Evolutionary conservation across 2,888 invertebrate species (phyloP), one percentile per base, ranked within the genome.

Genomic region (Junonia oenone): DNA sequence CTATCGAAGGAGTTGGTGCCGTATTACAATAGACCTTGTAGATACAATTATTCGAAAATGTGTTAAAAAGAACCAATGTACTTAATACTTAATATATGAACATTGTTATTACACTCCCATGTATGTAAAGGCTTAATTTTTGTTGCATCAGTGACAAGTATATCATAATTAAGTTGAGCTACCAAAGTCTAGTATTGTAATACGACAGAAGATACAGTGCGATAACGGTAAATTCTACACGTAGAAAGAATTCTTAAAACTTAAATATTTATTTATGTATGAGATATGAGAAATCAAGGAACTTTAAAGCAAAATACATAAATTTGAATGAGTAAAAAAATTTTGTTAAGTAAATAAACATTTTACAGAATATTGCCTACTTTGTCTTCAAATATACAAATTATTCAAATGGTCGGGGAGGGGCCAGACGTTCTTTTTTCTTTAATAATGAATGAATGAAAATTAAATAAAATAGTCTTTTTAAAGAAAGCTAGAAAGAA

Each of bases 201-300:
- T 33, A 48, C 54, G 48, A 40, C 40, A 29, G 11, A 38, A 43
- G 43, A 26, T 54, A 54, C 33, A 38, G 47, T 54, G 54, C 47
- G 43, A 33, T 43, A 54, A 48, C 40, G 37, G 40, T 38, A 48
- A 54, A 43, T 22, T 31, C 52, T 53, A 47, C 15, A 37, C 13
- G 15, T 45, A 46, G 31, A 33, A 50, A 17, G 19, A 17, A 55
- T 53, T 38, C 15, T 27, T 35, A 46, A 17, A 29, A 27, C 13
- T 19, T 46, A 40, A 55, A 50, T 45, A n/a, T 17, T 31, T 45
- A 22, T 33, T 14, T 27, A 55, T 45, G 14, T 19, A 51, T 17
- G 38, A 29, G 17, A 45, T 31, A 31, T 33, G 33, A 17, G 9
- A 33, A 33, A 47, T 19, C 9, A 6, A 11, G 33, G 19, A 47